phyloP scores from a whole-genome alignment of 2,113 vertebrate species.

The Chlamydotis undulata region DNA sequence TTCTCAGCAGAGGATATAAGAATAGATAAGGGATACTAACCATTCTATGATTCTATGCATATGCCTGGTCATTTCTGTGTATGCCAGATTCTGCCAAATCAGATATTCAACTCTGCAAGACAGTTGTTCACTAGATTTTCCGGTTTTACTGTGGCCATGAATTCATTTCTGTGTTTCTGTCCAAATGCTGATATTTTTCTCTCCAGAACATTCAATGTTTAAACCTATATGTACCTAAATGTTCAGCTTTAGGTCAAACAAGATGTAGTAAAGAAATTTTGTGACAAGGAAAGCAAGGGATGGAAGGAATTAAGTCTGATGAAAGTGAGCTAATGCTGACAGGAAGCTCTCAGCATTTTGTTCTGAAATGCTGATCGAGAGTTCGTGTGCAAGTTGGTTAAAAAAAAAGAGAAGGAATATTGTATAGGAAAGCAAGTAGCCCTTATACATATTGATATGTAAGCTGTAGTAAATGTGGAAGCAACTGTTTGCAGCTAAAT shows the following conservation, averaged over 20 bases:
- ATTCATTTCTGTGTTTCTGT: not conserved
- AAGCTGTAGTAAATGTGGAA: not conserved
- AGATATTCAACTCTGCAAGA: not conserved
- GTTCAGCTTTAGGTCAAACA: not conserved
- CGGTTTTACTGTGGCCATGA: not conserved
- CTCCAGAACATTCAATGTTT: not conserved
- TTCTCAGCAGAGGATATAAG: not conserved
- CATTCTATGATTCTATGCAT: not conserved
- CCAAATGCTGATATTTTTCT: not conserved
- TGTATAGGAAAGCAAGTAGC: not conserved
- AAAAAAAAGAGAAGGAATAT: not conserved
- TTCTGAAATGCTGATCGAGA: not conserved
- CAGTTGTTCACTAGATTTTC: not conserved
- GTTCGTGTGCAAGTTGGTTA: not conserved
- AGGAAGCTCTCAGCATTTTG: not conserved
- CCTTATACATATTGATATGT: not conserved
- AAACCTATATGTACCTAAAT: not conserved
- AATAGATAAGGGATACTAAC: not conserved
- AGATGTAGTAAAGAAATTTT: not conserved
- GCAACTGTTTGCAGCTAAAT: not conserved
- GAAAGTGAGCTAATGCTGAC: not conserved
- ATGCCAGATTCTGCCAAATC: not conserved
- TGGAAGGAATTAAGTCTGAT: not conserved
- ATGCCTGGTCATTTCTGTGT: not conserved
- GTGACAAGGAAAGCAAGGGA: not conserved